Evolutionary conservation across 2,113 vertebrate species (phyloP).

Genomic region (Pelobates fuscus): DNA sequence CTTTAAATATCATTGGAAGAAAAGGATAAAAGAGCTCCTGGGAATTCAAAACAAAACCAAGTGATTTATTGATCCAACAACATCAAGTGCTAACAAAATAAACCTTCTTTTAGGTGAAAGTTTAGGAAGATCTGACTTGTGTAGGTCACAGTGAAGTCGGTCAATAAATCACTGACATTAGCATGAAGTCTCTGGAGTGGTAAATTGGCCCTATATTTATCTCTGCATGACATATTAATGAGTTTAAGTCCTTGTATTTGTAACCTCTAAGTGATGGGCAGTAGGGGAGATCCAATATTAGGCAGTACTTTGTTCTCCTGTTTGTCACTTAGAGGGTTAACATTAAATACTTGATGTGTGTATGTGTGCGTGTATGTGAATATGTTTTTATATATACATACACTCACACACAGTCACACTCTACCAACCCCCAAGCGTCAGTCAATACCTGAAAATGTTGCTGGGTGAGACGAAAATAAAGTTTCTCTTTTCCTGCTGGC

Average conservation of each 20-base stretch:
- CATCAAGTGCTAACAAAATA: not conserved
- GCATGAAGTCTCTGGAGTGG: not conserved
- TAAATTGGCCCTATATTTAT: not conserved
- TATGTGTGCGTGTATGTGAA: too few relatives aligned
- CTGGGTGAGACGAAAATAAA: too few relatives aligned
- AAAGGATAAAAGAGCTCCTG: not conserved
- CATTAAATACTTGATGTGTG: too few relatives aligned
- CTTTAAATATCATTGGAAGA: not conserved
- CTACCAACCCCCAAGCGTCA: too few relatives aligned
- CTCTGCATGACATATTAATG: not conserved
- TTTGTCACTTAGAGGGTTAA: too few relatives aligned
- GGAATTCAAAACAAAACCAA: not conserved
- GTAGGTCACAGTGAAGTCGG: not conserved
- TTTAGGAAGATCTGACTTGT: not conserved
- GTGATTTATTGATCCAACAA: constrained; percentile 4
- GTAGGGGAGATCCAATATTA: too few relatives aligned
- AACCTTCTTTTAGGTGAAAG: not conserved
- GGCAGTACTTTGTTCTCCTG: too few relatives aligned
- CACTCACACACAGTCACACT: too few relatives aligned
- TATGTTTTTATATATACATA: too few relatives aligned
- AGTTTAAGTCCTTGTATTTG: not conserved
- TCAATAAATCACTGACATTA: constrained; percentile 20
- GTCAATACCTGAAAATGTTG: too few relatives aligned
- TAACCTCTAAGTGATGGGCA: too few relatives aligned
- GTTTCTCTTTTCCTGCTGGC: too few relatives aligned